These are phyloP conservation scores for Lissocephala sabroskyi DNA, from an alignment of 2,888 invertebrate genomes.

Conservation along the genomic window DNA sequence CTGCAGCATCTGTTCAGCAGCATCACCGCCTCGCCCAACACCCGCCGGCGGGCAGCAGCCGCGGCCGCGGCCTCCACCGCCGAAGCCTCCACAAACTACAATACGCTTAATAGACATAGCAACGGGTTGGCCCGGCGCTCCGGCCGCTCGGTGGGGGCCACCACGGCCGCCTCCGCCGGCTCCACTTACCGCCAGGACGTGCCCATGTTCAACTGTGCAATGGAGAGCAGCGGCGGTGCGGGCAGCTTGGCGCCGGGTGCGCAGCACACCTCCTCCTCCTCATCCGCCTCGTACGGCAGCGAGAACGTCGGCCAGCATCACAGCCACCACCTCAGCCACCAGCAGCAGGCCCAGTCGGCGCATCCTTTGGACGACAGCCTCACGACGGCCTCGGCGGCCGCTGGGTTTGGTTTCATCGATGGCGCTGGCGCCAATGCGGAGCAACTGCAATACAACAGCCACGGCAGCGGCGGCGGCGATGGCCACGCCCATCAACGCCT, in stretches of 20 bases:
- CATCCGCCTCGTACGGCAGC: slow-evolving; percentile 5
- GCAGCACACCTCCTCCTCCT: background rate
- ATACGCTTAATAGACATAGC: slow-evolving; percentile 60
- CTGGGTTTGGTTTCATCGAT: slow-evolving; percentile 42
- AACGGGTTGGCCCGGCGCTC: slow-evolving; percentile 23
- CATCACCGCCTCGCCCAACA: no score
- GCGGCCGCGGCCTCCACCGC: no score
- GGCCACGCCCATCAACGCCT: slow-evolving; percentile 19
- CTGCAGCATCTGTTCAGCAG: slow-evolving; percentile 17
- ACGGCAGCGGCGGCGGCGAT: slow-evolving; percentile 24
- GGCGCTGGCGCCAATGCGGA: slow-evolving; percentile 55
- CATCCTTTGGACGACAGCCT: slow-evolving; percentile 34
- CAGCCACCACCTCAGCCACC: no score
- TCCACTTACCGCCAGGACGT: slow-evolving; percentile 66
- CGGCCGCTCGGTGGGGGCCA: background rate
- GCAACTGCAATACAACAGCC: slow-evolving; percentile 17
- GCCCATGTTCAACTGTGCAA: slow-evolving; percentile 71
- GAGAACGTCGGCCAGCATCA: no score
- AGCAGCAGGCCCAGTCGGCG: slow-evolving; percentile 43
- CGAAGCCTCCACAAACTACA: slow-evolving; percentile 47
- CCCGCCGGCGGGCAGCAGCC: no score
- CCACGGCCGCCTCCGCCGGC: slow-evolving; percentile 30
- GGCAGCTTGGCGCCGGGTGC: slow-evolving; percentile 9
- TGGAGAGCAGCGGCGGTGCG: slow-evolving; percentile 47
- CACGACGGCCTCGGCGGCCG: slow-evolving; percentile 23